Base-by-base conservation (phyloP, 2,888 invertebrate genomes). In the Eristalis tenax region DNA sequence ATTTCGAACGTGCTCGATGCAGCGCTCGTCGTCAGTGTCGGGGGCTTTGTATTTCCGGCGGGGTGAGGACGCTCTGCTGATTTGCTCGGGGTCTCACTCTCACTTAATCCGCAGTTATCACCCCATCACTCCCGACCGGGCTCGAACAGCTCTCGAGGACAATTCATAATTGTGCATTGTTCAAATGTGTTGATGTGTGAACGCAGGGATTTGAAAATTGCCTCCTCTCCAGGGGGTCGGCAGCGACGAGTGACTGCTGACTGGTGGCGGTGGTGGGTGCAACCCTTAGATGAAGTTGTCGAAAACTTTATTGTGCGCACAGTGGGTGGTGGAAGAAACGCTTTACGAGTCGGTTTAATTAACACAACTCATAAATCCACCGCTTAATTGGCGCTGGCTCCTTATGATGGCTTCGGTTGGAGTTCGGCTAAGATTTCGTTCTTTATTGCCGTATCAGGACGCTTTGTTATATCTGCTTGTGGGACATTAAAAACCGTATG, bases 171-270 rank as follows among this genome's bases (percentile, higher is more conserved):
- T 83, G 71, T 80, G 38, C 73, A 87, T 87, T 87, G 87, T 87
- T 87, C 87, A 57, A 76, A 87, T 87, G 87, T 87, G 87, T 83
- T 83, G 87, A 87, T 87, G 87, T 83, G 87, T 87, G 75, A 87
- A 87, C 32, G 63, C 57, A 22, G 56, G 83, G 79, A 79, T 71
- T 86, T 78, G 63, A 38, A 83, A 86, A 87, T 87, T 87, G 69
- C 83, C 87, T 76, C 35, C 15, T 22, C 18, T 65, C 26, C 32
- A 64, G 43, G 38, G 57, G 82, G 74, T 28, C 43, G 56, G 22
- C 15, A 11, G 61, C 10, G n/a, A 43, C n/a, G 35, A 59, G 6
- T 63, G 66, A n/a, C 43, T 40, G 73, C 35, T 4, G 43, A n/a
- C n/a, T n/a, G 43, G n/a, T n/a, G 32, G 32, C 10, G 50, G 18